Conservation (phyloP, 2,113 vertebrate genomes). For the Dendropsophus ebraccatus region DNA sequence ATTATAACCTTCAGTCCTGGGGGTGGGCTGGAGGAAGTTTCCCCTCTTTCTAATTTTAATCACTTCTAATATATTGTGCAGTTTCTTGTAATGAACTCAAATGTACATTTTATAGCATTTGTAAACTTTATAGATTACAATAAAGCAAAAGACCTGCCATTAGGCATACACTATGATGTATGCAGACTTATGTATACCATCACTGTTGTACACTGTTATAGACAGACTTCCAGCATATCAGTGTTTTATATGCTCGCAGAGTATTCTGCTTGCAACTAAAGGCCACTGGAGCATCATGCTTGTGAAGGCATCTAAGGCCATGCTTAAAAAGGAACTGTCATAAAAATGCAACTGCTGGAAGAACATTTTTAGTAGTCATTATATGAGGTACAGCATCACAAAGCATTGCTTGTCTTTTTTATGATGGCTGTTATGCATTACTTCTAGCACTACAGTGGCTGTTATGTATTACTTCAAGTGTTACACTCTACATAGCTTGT, state of each 20-base stretch:
- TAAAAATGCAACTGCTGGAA: neutral
- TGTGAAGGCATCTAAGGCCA: neutral
- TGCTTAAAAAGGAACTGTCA: neutral
- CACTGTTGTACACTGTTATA: neutral
- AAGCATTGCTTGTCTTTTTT: neutral
- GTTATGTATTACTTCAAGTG: too few species aligned
- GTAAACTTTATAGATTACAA: neutral
- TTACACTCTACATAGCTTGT: too few species aligned
- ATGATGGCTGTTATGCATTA: neutral
- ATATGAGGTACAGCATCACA: neutral
- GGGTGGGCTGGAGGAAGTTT: too few species aligned
- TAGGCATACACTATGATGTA: neutral
- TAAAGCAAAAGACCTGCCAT: neutral
- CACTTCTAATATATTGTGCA: too few species aligned
- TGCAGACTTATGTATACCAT: neutral
- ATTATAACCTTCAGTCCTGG: too few species aligned
- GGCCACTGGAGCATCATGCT: neutral
- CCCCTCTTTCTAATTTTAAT: too few species aligned
- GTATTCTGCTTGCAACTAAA: neutral
- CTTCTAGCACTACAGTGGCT: neutral
- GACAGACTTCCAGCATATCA: neutral
- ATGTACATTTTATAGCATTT: too few species aligned
- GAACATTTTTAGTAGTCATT: neutral
- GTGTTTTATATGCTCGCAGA: neutral
- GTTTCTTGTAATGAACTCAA: too few species aligned